Evolutionary conservation across 2,113 vertebrate genomes (phyloP), one percentile per base, ranked within the genome.

Genomic region (Pelvicachromis taeniatus): DNA sequence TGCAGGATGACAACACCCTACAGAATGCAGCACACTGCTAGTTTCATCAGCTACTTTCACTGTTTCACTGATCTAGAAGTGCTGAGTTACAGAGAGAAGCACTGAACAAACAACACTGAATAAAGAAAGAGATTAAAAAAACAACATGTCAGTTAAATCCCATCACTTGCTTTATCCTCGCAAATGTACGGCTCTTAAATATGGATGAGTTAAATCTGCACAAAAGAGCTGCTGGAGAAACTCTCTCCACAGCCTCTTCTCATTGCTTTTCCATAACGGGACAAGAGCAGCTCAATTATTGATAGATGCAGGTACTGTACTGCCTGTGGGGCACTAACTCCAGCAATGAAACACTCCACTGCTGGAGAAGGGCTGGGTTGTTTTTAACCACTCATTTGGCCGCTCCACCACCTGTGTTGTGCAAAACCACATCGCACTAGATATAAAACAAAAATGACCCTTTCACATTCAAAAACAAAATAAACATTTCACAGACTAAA

Each of bases 201-300:
- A 94, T 93, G 87, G 56, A 95, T 92, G 93, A 93, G 89, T 38
- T 89, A 82, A 94, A 93, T 92, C 87, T 92, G 83, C 91, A 88
- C 88, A 85, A 90, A 92, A 90, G 85, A 92, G 77, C 88, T 82
- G 84, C 29, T 1, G 68, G 61, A 65, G 81, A 80, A 84, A 77
- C 4, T 2, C 61, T 77, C 38, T 40, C 79, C 78, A 81, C 79
- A 13, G 59, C 83, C 70, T 84, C 81, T 35, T 55, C 81, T 80
- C 77, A 82, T 85, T 89, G 59, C 78, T 10, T 77, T 91, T 85
- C 88, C 88, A 83, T 91, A 93, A 93, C 40, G 80, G 91, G 82
- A 95, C 93, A 92, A 86, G 86, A 91, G 80, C 14, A 54, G 81
- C 79, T 96, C 88, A 94, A 95, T 96, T 83, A 95, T 95, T 93